These are phyloP conservation scores for Actenoides lindsayi DNA, from an alignment of 2,113 vertebrate genomes.

Conservation along the genomic window DNA sequence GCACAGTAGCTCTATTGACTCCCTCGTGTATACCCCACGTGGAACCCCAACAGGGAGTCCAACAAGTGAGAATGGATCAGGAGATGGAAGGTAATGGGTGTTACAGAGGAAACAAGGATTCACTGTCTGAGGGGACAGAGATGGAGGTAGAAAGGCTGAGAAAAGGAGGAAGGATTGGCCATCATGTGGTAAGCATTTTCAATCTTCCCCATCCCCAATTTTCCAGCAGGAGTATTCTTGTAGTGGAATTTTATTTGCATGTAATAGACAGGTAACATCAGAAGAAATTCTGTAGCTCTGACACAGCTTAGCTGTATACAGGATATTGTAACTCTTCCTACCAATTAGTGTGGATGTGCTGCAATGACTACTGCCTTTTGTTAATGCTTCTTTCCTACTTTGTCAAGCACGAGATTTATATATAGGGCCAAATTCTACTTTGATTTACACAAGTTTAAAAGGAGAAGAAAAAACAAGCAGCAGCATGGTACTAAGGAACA, in stretches of 20 bases:
- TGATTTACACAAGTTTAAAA: background rate
- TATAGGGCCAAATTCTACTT: background rate
- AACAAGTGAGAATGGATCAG: background rate
- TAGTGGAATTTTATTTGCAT: background rate
- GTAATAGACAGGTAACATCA: background rate
- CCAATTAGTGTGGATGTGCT: background rate
- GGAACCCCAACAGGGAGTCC: background rate
- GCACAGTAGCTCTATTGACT: background rate
- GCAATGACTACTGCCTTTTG: background rate
- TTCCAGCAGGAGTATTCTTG: background rate
- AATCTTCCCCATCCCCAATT: background rate
- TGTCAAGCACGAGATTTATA: background rate
- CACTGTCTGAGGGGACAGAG: background rate
- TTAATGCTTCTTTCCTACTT: background rate
- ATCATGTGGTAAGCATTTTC: fast-evolving
- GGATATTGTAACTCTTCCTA: background rate
- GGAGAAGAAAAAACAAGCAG: background rate
- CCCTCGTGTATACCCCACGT: background rate
- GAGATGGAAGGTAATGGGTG: fast-evolving
- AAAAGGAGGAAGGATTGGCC: background rate
- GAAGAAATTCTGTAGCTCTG: background rate
- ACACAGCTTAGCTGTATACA: background rate
- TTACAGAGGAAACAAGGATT: background rate
- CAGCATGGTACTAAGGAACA: background rate
- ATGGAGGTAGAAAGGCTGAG: background rate